Evolutionary conservation across 2,797 vertebrate genomes (phyloP).

Genomic region (Pyrocephalus nanus): DNA sequence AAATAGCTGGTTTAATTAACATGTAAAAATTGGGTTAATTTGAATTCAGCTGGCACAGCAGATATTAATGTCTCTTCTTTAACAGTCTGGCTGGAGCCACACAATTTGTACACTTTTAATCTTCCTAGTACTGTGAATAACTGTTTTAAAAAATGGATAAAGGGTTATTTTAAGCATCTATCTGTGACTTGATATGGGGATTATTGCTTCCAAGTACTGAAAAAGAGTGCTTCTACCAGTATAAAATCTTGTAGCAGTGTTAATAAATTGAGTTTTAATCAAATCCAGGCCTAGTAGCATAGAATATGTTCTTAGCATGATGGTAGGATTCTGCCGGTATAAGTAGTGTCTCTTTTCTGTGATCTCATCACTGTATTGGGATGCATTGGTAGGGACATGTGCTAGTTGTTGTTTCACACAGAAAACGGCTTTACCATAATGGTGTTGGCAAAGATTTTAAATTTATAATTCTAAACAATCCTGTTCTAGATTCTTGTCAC

Average conservation of each 20-base stretch:
- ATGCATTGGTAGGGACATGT: not conserved
- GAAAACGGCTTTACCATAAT: not conserved
- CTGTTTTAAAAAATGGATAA: conserved; percentile 54
- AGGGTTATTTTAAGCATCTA: conserved; percentile 46
- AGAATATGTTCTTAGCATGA: not conserved
- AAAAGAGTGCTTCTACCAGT: not conserved
- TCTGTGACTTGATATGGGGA: conserved; percentile 17
- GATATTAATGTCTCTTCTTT: conserved; percentile 75
- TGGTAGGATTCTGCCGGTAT: not conserved
- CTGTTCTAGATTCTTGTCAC: not conserved
- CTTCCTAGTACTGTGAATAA: conserved; percentile 45
- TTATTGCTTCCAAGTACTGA: not conserved
- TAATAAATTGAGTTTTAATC: not conserved
- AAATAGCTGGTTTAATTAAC: conserved; percentile 87
- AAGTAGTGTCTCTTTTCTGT: not conserved
- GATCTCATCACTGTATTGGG: not conserved
- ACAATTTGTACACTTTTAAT: conserved; percentile 62
- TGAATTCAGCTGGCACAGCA: conserved; percentile 82
- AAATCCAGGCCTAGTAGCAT: not conserved
- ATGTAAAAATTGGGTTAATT: conserved; percentile 87
- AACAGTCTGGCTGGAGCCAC: conserved; percentile 61
- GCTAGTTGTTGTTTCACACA: not conserved
- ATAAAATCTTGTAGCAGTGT: not conserved
- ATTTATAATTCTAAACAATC: not conserved
- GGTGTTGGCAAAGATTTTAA: not conserved